Conservation (phyloP, 2,797 vertebrate species). For the Syndactyla subalaris region DNA sequence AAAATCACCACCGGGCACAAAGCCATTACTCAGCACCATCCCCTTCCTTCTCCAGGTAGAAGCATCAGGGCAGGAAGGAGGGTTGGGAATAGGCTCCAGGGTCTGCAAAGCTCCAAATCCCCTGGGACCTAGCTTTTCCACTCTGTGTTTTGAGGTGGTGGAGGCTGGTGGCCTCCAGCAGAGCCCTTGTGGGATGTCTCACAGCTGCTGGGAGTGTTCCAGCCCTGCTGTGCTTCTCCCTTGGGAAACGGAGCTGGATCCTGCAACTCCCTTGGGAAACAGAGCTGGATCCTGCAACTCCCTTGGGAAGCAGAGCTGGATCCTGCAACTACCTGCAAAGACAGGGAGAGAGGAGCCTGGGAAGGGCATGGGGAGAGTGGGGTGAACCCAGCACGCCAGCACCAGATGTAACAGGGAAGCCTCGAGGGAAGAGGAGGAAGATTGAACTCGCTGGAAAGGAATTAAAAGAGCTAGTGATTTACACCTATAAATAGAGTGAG, state of each 20-base stretch:
- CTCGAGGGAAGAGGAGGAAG: background rate
- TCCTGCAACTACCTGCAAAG: background rate
- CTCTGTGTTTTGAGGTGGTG: background rate
- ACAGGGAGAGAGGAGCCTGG: background rate
- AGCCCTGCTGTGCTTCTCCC: background rate
- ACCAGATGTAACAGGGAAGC: background rate
- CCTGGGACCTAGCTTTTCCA: background rate
- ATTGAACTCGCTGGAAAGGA: constrained; percentile 13
- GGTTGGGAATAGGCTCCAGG: background rate
- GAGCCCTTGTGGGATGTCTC: accelerated
- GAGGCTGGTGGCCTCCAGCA: background rate
- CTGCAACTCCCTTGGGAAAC: accelerated
- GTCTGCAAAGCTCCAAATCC: background rate
- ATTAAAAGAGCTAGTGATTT: constrained; percentile 44
- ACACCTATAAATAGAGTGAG: constrained; percentile 18
- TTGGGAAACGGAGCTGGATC: background rate
- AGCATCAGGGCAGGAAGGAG: background rate
- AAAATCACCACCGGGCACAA: background rate
- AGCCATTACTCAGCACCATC: background rate
- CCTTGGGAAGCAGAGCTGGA: background rate
- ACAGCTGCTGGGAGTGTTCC: background rate
- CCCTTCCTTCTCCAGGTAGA: accelerated
- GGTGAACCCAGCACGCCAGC: accelerated
- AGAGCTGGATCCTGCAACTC: accelerated
- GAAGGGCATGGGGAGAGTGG: background rate